Evolutionary conservation across 2,888 invertebrate genomes (phyloP).

Genomic region (Eupithecia insigniata): DNA sequence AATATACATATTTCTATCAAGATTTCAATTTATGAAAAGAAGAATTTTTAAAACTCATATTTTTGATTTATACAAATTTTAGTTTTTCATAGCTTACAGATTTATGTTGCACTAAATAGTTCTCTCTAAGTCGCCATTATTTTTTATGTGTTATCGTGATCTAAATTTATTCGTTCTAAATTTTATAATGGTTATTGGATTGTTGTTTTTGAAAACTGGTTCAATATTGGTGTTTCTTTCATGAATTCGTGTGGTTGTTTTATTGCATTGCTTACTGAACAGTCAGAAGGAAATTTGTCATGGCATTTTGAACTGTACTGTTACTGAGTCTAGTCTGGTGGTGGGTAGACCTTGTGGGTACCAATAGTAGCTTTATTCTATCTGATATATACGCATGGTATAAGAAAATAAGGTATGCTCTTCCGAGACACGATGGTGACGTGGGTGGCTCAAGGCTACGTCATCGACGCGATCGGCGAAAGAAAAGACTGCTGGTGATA

Average conservation of each 20-base stretch:
- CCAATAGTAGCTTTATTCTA: too few species aligned
- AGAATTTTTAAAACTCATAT: constrained; percentile 24
- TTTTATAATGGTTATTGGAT: background rate
- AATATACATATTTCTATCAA: constrained; percentile 2
- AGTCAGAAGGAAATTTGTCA: too few species aligned
- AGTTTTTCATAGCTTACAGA: constrained; percentile 10
- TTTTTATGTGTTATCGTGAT: constrained; percentile 24
- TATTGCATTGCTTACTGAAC: too few species aligned
- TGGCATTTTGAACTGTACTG: too few species aligned
- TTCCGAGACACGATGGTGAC: too few species aligned
- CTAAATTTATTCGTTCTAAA: constrained; percentile 9
- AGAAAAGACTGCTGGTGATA: too few species aligned
- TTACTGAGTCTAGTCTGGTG: too few species aligned
- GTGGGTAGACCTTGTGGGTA: too few species aligned
- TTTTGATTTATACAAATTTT: constrained; percentile 18
- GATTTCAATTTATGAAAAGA: constrained; percentile 10
- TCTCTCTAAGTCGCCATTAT: constrained; percentile 1
- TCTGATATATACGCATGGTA: too few species aligned
- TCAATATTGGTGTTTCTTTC: background rate
- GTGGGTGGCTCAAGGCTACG: too few species aligned
- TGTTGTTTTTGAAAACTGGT: constrained; percentile 3
- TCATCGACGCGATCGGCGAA: too few species aligned
- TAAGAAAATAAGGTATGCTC: too few species aligned
- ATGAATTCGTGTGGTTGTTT: background rate
- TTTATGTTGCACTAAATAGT: constrained; percentile 26